Evolutionary conservation across 1,140 invertebrate species (phyloP).

Genomic region (Trypoxylus dichotomus): DNA sequence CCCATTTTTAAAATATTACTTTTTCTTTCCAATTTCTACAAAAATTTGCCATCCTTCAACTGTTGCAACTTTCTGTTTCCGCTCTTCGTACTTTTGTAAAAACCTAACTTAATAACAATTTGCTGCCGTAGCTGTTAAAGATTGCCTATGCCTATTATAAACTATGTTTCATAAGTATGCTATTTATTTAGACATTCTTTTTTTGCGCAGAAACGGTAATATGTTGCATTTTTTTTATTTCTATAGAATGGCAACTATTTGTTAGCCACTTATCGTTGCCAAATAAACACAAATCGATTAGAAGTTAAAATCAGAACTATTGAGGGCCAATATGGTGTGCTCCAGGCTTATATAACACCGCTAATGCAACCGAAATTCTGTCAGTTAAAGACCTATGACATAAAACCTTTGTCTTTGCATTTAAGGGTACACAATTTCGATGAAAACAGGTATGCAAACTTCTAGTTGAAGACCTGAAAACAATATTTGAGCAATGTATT

Average conservation of each 20-base stretch:
- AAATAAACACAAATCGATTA: conserved; percentile 82
- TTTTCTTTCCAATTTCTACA: too few relatives aligned
- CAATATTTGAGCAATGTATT: not conserved
- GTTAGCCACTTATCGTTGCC: conserved; percentile 82
- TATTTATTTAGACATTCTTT: too few relatives aligned
- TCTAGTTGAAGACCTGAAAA: not conserved
- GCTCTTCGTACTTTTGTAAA: too few relatives aligned
- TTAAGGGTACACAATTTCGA: conserved; percentile 67
- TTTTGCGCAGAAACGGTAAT: too few relatives aligned
- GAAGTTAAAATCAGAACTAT: conserved; percentile 78
- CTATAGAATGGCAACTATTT: conserved; percentile 72
- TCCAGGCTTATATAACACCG: conserved; percentile 81
- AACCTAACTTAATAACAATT: too few relatives aligned
- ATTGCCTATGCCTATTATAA: too few relatives aligned
- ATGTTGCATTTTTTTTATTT: not conserved
- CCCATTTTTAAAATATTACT: too few relatives aligned
- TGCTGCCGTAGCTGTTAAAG: too few relatives aligned
- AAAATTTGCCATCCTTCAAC: too few relatives aligned
- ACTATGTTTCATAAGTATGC: too few relatives aligned
- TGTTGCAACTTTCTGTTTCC: too few relatives aligned
- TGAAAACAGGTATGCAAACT: conserved; percentile 54
- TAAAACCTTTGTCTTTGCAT: conserved; percentile 77
- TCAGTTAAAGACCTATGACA: conserved; percentile 67
- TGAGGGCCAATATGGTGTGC: conserved; percentile 76
- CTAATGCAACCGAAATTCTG: conserved; percentile 77